Percentiles rank a stretch among this genome's conserved stretches.
phyloP scores from a whole-genome alignment of 2,113 vertebrate species.

The Brienomyrus brachyistius region DNA sequence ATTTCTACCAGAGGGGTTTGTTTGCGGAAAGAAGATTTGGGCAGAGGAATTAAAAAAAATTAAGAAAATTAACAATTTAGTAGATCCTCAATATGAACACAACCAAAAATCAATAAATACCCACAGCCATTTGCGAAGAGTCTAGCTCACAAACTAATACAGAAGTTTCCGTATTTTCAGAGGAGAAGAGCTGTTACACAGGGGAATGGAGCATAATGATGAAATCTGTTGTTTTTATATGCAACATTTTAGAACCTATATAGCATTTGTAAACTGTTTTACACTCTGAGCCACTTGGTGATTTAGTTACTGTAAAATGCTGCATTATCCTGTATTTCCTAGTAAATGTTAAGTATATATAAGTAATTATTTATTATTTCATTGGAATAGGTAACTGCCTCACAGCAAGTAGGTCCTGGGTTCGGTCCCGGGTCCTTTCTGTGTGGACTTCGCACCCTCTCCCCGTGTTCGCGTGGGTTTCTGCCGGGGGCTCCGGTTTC shows the following conservation, averaged over 20 bases:
- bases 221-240: not conserved
- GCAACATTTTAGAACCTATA: not conserved
- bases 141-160: not conserved
- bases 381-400: not conserved
- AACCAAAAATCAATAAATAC: not conserved
- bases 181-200: not conserved
- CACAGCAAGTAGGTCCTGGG: too few relatives aligned
- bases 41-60: not conserved
- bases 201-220: not conserved
- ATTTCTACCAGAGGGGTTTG: not conserved
- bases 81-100: not conserved
- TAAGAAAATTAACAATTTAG: not conserved
- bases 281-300: not conserved
- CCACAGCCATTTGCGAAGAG: not conserved
- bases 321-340: too few relatives aligned
- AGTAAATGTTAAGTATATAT: not conserved
- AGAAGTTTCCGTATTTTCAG: not conserved
- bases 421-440: too few relatives aligned
- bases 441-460: too few relatives aligned
- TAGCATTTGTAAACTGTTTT: not conserved
- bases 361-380: not conserved
- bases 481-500: too few relatives aligned
- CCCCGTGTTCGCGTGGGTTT: too few relatives aligned
- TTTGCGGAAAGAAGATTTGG: not conserved
- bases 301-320: not conserved